Base-by-base conservation (phyloP, 2,888 invertebrate species). In the Gymnosoma rotundatum region DNA sequence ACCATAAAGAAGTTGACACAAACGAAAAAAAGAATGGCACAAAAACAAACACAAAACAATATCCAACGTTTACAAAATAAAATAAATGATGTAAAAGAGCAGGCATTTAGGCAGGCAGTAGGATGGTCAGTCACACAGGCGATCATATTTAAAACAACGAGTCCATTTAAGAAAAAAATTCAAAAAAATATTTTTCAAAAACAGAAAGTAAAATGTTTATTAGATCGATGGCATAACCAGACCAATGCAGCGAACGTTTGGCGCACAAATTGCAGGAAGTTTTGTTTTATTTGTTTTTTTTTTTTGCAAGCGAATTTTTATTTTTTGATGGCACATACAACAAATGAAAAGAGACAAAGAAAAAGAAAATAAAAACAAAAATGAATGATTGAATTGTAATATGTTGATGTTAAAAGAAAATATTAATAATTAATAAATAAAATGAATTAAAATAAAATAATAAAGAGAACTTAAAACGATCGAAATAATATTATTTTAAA, bases 301-400 rank as follows among this genome's bases (percentile, higher is more conserved):
- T 52, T 52, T 52, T 73, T 73, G 3, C n/a, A 64, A 21, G 50
- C 61, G 61, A 48, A 61, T 48, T 52, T 60, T 75, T 66, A 60
- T 18, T 2, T 66, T 76, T 60, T 52, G 10, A 25, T 72, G 38
- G 36, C 50, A 70, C 12, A n/a, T n/a, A 70, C 36, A 67, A 78
- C 48, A 45, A 76, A 84, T 74, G 78, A 86, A 83, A 83, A 75
- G 70, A 84, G 76, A 83, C 25, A 75, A 42, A 74, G 38, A 83
- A 73, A 76, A 60, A 38, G 45, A 67, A 79, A 61, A 72, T 18
- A 74, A 78, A 72, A 80, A 85, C 21, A 76, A 32, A 32, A 32
- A 32, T 60, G 78, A 36, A 78, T 70, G 54, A 83, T 81, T 78
- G 38, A 60, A 32, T 76, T 52, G 42, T 58, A 56, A 79, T 32